Evolutionary conservation across 2,797 vertebrate genomes (phyloP).

Genomic region (Antrozous pallidus): DNA sequence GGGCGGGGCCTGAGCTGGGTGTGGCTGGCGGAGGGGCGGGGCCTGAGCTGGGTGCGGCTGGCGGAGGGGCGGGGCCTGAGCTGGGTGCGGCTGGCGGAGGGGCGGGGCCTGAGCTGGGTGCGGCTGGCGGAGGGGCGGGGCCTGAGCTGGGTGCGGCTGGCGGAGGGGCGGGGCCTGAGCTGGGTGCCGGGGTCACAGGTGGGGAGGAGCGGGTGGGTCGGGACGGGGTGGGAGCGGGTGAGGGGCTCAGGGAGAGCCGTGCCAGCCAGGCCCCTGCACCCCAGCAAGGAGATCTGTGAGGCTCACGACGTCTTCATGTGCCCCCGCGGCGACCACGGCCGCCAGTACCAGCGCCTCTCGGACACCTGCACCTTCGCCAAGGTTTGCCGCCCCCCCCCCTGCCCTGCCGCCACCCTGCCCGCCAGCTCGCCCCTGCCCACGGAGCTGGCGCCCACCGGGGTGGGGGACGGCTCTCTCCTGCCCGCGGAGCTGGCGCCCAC

Average conservation of each 20-base stretch:
- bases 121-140: no score
- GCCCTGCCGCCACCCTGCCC: no score
- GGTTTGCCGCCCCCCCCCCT: constrained; percentile 83
- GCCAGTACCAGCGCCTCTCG: constrained; percentile 89
- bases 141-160: no score
- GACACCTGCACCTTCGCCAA: constrained; percentile 94
- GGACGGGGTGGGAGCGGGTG: accelerated
- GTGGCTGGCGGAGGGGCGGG: constrained; percentile 59
- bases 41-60: background rate
- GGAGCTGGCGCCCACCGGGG: background rate
- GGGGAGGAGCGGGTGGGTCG: accelerated
- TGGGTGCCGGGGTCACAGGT: background rate
- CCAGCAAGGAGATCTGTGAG: constrained; percentile 92
- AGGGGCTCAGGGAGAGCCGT: background rate
- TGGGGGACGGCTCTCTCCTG: background rate
- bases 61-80: no score
- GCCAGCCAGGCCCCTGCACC: background rate
- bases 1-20: no score
- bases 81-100: no score
- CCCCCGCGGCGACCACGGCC: constrained; percentile 91
- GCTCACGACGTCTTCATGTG: constrained; percentile 88
- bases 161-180: constrained; percentile 50
- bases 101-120: background rate
- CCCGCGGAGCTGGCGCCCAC: background rate
- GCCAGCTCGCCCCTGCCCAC: background rate